A percentile compares a stretch with the other conserved stretches of the same genome.
These are phyloP conservation scores for Oncopodura yosiiana DNA, from an alignment of 1,140 invertebrate genomes.

Conservation along the genomic window DNA sequence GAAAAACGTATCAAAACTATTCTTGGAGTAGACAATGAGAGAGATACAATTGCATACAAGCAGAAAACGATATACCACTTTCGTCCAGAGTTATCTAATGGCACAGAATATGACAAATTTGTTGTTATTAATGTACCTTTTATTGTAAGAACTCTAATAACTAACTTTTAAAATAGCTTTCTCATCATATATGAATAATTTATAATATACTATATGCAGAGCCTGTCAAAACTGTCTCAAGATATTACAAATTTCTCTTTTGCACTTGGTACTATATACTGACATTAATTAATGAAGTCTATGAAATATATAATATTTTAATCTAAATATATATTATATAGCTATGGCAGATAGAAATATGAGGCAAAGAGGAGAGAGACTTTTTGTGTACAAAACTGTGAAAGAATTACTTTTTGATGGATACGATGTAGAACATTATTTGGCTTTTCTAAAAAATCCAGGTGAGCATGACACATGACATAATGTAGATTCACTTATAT, in stretches of 20 bases:
- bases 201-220: slow-evolving; percentile 13
- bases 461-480: too few relatives aligned
- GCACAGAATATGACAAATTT: slow-evolving; percentile 10
- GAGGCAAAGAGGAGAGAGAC: slow-evolving; percentile 30
- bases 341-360: slow-evolving; percentile 29
- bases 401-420: slow-evolving; percentile 34
- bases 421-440: slow-evolving; percentile 27
- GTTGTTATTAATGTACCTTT: slow-evolving; percentile 34
- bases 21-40: slow-evolving; percentile 8
- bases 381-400: slow-evolving; percentile 31
- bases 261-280: slow-evolving; percentile 25
- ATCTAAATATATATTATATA: too few relatives aligned
- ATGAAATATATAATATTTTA: too few relatives aligned
- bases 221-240: slow-evolving; percentile 22
- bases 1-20: slow-evolving; percentile 11
- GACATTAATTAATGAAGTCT: too few relatives aligned
- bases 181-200: slow-evolving; percentile 1
- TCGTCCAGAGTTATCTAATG: slow-evolving; percentile 19
- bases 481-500: too few relatives aligned
- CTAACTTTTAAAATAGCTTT: neutral
- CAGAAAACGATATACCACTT: slow-evolving; percentile 24
- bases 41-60: slow-evolving; percentile 21
- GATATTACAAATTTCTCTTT: slow-evolving; percentile 29
- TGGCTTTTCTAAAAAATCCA: slow-evolving; percentile 27
- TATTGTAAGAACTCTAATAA: slow-evolving; percentile 19